Evolutionary conservation across 2,888 invertebrate genomes (phyloP).

Genomic region (Pocota personata): DNA sequence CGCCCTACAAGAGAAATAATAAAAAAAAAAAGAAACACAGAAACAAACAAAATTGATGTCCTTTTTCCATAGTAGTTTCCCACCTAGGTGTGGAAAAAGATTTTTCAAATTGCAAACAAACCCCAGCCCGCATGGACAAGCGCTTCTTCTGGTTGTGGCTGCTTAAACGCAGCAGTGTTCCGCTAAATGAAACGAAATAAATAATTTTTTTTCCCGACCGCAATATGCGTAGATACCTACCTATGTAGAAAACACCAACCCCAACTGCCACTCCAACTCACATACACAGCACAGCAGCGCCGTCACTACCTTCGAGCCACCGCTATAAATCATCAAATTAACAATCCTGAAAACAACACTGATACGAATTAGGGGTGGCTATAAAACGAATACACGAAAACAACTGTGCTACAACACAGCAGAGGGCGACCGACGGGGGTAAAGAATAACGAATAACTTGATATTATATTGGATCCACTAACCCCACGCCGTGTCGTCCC

Average conservation of each 20-base stretch:
- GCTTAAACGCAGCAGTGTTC: slow-evolving; percentile 71
- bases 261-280: slow-evolving; percentile 23
- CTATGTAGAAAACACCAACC: slow-evolving; percentile 30
- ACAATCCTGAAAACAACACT: slow-evolving; percentile 75
- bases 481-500: slow-evolving; percentile 27
- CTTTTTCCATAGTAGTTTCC: slow-evolving; percentile 69
- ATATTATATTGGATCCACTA: slow-evolving; percentile 62
- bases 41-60: slow-evolving; percentile 72
- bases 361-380: slow-evolving; percentile 75
- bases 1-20: slow-evolving; percentile 80
- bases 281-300: slow-evolving; percentile 52
- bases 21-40: slow-evolving; percentile 60
- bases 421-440: slow-evolving; percentile 57
- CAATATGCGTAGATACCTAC: slow-evolving; percentile 57
- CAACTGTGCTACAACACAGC: slow-evolving; percentile 69
- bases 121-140: slow-evolving; percentile 28
- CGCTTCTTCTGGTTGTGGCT: slow-evolving; percentile 48
- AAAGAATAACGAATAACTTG: slow-evolving; percentile 69
- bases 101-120: slow-evolving; percentile 63
- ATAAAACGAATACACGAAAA: slow-evolving; percentile 74
- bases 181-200: slow-evolving; percentile 73
- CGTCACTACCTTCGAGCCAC: slow-evolving; percentile 70
- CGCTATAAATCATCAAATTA: slow-evolving; percentile 76
- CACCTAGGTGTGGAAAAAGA: slow-evolving; percentile 73
- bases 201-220: slow-evolving; percentile 64